Evolutionary conservation across 2,888 invertebrate genomes (phyloP), one percentile per base, ranked within the genome.

Genomic region (Liodrosophila aerea): DNA sequence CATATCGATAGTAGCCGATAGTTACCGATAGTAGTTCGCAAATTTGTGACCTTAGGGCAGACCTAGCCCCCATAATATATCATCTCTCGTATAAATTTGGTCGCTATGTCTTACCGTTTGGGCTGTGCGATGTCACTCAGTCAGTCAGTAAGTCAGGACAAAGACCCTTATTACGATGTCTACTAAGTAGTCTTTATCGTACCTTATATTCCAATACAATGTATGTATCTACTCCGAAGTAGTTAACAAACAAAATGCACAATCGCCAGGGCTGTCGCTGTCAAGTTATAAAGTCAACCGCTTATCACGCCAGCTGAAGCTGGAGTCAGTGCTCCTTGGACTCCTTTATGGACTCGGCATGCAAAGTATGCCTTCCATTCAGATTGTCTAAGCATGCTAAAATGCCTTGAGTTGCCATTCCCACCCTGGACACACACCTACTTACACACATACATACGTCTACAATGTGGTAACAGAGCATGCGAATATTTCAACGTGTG

Each of bases 401-500:
- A 61, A 69, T 68, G 56, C 73, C 73, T 73, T 71, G 53, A 71
- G 71, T 73, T 56, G 9, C 13, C 22, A 22, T 13, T 22, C 39
- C 27, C n/a, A 3, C 31, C 39, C 11, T 16, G 36, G 27, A 36
- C 58, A 43, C 41, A 44, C 58, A 46, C 37, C 7, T n/a, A 11
- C n/a, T n/a, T 8, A 27, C 46, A 11, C n/a, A 7, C 22, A 2
- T 4, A 22, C 22, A 51, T n/a, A n/a, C n/a, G n/a, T n/a, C n/a
- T n/a, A 62, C 45, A 66, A 57, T 62, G 62, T 57, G 67, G 45
- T 57, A 56, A 57, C 57, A 27, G 47, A 40, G 75, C 78, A 72
- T 75, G 80, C 76, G 73, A 80, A 80, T 70, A 73, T 77, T 76
- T 45, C 43, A 76, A 66, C 47, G 70, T 76, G 72, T 76, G 72